Base-by-base conservation (phyloP, 2,113 vertebrate species). In the Ia io region DNA sequence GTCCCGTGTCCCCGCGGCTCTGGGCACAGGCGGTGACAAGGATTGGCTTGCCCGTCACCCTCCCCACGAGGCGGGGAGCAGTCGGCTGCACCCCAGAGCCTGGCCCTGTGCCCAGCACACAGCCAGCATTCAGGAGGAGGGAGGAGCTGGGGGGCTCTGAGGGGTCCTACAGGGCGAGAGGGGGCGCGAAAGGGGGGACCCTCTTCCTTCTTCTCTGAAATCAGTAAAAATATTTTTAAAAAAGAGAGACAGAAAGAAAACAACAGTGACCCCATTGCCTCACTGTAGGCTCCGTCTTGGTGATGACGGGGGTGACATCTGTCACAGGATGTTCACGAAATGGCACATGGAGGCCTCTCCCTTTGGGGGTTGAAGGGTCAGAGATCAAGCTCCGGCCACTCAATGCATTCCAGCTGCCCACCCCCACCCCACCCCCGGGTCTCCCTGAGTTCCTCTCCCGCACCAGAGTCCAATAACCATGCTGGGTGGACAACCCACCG, bases 351-450 rank as follows among this genome's bases (percentile, higher is more conserved):
- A 59, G 12, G 11, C 67, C 53, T 53, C 42, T 74, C 42, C 53
- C 16, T 28, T 13, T 20, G 3, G 42, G 42, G 59, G 40, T 16
- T 20, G 16, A 69, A 61, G 9, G 47, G n/a, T 18, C 25, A 32
- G 49, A 65, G 30, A 28, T 12, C 44, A 67, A 4, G 70, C 18
- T 40, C 44, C 37, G 44, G 14, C 76, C 4, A 0, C 22, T 56
- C 9, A 0, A 0, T 1, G 9, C 3, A 8, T 5, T 1, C 40
- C 2, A 61, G 20, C 25, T 23, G 17, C 37, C 51, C 3, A 2
- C 30, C 22, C 51, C 3, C 3, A 11, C 16, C 30, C 30, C 42
- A 17, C 9, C 25, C 25, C n/a, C 20, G 28, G 67, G 59, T 32
- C 71, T 86, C 10, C 11, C 20, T 28, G 44, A 44, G 42, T 69